Evolutionary conservation across 2,888 invertebrate species (phyloP).

Genomic region (Epsilonema sp.): DNA sequence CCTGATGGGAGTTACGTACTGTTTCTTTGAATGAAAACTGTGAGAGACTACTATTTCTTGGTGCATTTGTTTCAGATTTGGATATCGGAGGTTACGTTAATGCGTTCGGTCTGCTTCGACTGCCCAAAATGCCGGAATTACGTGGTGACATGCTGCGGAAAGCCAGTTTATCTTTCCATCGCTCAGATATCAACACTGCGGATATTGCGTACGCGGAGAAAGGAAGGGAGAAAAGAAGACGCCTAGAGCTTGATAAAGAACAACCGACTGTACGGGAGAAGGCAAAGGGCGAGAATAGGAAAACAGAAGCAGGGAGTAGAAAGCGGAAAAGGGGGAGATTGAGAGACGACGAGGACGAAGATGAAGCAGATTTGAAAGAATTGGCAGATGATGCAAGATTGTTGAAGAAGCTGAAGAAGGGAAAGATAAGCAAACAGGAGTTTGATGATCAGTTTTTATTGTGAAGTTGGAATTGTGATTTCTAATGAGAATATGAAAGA

Average conservation of each 20-base stretch:
- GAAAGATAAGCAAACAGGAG: conserved; percentile 30
- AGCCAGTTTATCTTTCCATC: too few relatives aligned
- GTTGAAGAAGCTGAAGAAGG: conserved; percentile 33
- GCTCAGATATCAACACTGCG: conserved; percentile 19
- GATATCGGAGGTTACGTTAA: conserved; percentile 61
- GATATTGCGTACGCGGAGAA: conserved; percentile 15
- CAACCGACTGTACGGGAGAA: background rate
- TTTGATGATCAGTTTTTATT: conserved; percentile 19
- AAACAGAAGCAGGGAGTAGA: background rate
- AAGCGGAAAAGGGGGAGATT: conserved; percentile 1
- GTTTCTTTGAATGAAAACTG: too few relatives aligned
- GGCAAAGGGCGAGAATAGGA: background rate
- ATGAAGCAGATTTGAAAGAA: conserved; percentile 29
- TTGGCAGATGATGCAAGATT: conserved; percentile 30
- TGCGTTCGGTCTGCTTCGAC: conserved; percentile 65
- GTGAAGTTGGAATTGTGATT: too few relatives aligned
- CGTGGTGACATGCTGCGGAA: conserved; percentile 10
- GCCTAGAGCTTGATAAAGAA: background rate
- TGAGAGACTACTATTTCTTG: too few relatives aligned
- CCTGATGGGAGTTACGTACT: too few relatives aligned
- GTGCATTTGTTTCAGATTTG: conserved; percentile 46
- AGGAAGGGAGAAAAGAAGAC: conserved; percentile 9
- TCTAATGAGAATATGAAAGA: too few relatives aligned
- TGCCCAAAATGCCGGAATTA: conserved; percentile 88
- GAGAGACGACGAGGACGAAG: conserved; percentile 4